Percentiles rank a stretch among this genome's conserved stretches.
phyloP scores from a whole-genome alignment of 2,888 invertebrate species.

The Cheilosia urbana region DNA sequence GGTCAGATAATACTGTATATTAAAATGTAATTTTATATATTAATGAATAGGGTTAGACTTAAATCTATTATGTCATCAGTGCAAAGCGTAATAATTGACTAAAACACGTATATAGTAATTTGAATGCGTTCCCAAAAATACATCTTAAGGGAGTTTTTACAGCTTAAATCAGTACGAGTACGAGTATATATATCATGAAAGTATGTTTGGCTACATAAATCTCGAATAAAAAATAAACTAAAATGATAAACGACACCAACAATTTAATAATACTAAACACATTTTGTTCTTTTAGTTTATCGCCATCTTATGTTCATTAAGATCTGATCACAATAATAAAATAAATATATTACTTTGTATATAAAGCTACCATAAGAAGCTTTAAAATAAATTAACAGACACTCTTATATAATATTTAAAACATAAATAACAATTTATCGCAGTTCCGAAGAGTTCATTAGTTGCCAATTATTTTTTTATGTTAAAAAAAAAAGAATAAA shows the following conservation, averaged over 20 bases:
- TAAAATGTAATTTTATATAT: slow-evolving; percentile 39
- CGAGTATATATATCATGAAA: slow-evolving; percentile 49
- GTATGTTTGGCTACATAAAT: slow-evolving; percentile 49
- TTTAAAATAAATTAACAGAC: slow-evolving; percentile 69
- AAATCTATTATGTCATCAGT: slow-evolving; percentile 12
- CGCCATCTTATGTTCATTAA: slow-evolving; percentile 82
- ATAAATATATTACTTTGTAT: slow-evolving; percentile 34
- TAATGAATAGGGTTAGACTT: slow-evolving; percentile 32
- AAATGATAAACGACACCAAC: not conserved
- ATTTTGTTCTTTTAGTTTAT: slow-evolving; percentile 75
- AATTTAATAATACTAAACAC: not conserved
- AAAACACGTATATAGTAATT: slow-evolving; percentile 25
- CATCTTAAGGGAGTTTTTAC: not conserved
- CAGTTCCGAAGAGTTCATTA: slow-evolving; percentile 75
- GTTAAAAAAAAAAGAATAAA: slow-evolving; percentile 76
- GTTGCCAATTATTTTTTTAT: slow-evolving; percentile 63
- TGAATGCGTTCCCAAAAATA: slow-evolving; percentile 51
- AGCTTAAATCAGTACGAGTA: not conserved
- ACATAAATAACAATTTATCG: slow-evolving; percentile 2
- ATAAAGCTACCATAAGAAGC: slow-evolving; percentile 76
- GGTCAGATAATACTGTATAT: slow-evolving; percentile 19
- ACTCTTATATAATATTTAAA: slow-evolving; percentile 54
- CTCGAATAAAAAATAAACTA: slow-evolving; percentile 20
- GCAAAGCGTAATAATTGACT: slow-evolving; percentile 10
- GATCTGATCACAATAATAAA: slow-evolving; percentile 82